These are phyloP conservation scores for Epistrophella euchroma DNA, from an alignment of 2,888 invertebrate species.

Conservation along the genomic window DNA sequence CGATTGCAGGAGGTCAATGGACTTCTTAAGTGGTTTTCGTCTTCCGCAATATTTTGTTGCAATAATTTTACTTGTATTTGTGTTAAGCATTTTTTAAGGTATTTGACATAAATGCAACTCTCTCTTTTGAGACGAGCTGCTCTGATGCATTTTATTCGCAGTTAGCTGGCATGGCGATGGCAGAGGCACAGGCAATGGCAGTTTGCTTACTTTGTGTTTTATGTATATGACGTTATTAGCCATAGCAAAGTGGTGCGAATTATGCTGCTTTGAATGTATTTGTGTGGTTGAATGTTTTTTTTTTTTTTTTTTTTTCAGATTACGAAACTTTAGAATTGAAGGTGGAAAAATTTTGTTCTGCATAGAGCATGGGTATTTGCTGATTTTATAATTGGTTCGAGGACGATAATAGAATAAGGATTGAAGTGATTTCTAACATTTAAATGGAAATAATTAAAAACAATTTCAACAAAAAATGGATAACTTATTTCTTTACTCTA, in stretches of 20 bases:
- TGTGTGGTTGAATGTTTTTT: constrained; percentile 26
- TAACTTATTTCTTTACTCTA: too few species aligned
- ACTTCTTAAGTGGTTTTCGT: constrained; percentile 70
- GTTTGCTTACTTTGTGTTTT: background rate
- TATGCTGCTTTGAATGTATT: constrained; percentile 24
- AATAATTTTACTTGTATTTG: constrained; percentile 35
- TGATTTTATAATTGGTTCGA: constrained; percentile 42
- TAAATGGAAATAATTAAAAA: too few species aligned
- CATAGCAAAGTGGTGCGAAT: constrained; percentile 7
- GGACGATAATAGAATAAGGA: background rate
- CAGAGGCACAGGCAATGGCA: too few species aligned
- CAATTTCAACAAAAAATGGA: too few species aligned
- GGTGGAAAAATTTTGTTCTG: constrained; percentile 42
- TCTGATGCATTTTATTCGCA: constrained; percentile 27
- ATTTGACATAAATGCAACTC: constrained; percentile 75
- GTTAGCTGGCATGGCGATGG: background rate
- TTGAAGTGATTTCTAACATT: too few species aligned
- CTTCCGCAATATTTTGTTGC: constrained; percentile 69
- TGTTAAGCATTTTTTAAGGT: constrained; percentile 51
- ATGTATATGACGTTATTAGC: background rate
- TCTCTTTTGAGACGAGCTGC: constrained; percentile 68
- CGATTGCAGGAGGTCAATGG: constrained; percentile 68
- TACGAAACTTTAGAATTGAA: constrained; percentile 59
- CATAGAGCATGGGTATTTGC: constrained; percentile 4
- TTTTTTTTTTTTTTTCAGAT: too few species aligned